phyloP scores from a whole-genome alignment of 2,888 invertebrate genomes.

The Thysanoteuthis rhombus region DNA sequence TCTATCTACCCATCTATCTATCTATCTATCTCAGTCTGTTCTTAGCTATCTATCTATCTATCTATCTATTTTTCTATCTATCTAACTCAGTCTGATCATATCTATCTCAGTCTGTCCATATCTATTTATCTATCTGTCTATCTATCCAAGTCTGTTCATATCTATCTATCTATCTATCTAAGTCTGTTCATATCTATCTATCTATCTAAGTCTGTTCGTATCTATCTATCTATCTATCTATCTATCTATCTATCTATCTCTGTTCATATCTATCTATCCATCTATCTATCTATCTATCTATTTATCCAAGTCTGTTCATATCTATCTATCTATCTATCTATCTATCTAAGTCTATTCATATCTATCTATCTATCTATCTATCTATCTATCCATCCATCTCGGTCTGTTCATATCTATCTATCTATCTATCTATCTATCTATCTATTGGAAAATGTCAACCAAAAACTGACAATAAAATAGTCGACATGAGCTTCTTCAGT shows the following conservation, averaged over 20 bases:
- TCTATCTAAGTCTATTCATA: background rate
- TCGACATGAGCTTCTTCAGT: too few relatives aligned
- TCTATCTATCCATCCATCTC: background rate
- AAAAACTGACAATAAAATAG: too few relatives aligned
- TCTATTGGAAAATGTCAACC: background rate
- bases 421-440: background rate
- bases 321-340: background rate
- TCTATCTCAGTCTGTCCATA: too few relatives aligned
- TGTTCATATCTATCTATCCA: background rate
- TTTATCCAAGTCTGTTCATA: background rate
- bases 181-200: too few relatives aligned
- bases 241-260: background rate
- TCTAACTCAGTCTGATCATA: too few relatives aligned
- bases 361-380: background rate
- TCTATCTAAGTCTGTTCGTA: too few relatives aligned
- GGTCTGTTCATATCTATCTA: too few relatives aligned
- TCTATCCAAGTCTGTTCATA: background rate
- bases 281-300: background rate
- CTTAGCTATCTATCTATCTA: too few relatives aligned
- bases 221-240: background rate
- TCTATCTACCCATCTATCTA: too few relatives aligned
- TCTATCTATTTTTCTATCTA: too few relatives aligned
- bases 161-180: background rate
- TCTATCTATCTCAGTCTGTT: too few relatives aligned
- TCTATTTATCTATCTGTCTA: too few relatives aligned